Conservation (phyloP, 2,888 invertebrate genomes). For the Cheilosia scutellata region DNA sequence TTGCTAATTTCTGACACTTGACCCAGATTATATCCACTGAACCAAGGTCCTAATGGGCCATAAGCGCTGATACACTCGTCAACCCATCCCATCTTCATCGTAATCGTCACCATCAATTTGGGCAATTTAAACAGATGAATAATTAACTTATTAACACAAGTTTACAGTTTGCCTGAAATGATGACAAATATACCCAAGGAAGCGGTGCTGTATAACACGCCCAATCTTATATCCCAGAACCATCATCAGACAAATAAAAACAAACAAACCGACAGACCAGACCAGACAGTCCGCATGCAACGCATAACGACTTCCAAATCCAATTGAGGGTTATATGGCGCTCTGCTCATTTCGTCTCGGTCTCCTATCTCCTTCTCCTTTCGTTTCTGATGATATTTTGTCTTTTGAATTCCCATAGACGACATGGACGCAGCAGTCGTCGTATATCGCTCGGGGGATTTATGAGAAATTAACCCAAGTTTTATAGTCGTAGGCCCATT, state of each 20-base stretch:
- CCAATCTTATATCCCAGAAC: neutral
- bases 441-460: constrained; percentile 43
- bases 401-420: constrained; percentile 2
- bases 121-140: constrained; percentile 70
- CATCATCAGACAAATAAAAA: constrained; percentile 2
- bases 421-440: neutral
- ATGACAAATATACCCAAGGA: constrained; percentile 49
- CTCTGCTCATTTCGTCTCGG: too few relatives aligned
- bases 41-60: constrained; percentile 21
- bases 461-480: constrained; percentile 73
- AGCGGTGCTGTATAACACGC: constrained; percentile 15
- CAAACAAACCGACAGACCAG: constrained; percentile 15
- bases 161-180: constrained; percentile 60
- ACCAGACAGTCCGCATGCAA: too few relatives aligned
- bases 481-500: constrained; percentile 65
- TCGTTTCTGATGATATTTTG: constrained; percentile 20
- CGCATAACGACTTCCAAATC: constrained; percentile 56
- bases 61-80: constrained; percentile 16
- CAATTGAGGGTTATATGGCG: constrained; percentile 62
- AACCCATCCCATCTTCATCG: constrained; percentile 32
- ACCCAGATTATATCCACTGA: constrained; percentile 55
- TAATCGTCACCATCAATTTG: constrained; percentile 68
- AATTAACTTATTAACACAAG: constrained; percentile 74
- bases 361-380: neutral
- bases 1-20: constrained; percentile 49